Percentiles rank a stretch among this genome's conserved stretches.
Conservation (phyloP, 2,888 invertebrate species). For the Dicyrtoma fusca region DNA sequence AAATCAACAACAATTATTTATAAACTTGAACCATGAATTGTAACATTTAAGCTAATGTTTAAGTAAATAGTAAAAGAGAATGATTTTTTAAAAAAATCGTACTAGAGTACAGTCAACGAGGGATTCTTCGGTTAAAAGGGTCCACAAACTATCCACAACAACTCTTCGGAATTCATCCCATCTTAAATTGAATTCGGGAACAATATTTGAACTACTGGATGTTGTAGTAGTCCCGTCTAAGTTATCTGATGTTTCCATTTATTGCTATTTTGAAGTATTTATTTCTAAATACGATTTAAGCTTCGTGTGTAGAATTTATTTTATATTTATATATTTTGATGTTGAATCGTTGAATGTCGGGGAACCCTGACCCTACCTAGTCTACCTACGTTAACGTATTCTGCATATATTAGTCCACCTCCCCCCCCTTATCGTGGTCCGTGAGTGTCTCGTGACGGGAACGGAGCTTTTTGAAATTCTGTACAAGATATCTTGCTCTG, state of each 20-base stretch:
- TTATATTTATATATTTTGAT: background rate
- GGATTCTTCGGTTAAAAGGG: conserved; percentile 53
- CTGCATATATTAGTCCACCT: too few relatives aligned
- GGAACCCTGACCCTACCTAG: too few relatives aligned
- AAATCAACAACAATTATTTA: too few relatives aligned
- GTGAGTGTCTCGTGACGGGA: too few relatives aligned
- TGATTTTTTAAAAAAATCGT: too few relatives aligned
- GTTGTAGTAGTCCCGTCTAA: conserved; percentile 26
- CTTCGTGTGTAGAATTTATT: too few relatives aligned
- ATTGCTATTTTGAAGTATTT: conserved; percentile 16
- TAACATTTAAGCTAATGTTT: too few relatives aligned
- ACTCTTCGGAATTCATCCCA: conserved; percentile 55
- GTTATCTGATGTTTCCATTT: conserved; percentile 36
- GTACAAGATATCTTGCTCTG: background rate
- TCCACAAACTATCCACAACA: conserved; percentile 55
- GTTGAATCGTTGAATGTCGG: background rate
- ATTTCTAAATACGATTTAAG: conserved; percentile 8
- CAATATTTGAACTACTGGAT: conserved; percentile 30
- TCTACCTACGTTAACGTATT: too few relatives aligned
- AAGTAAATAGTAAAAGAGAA: too few relatives aligned
- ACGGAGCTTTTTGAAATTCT: background rate
- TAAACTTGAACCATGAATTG: too few relatives aligned
- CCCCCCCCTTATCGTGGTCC: too few relatives aligned
- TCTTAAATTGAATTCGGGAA: conserved; percentile 37
- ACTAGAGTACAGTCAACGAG: conserved; percentile 56